phyloP scores from a whole-genome alignment of 2,888 invertebrate genomes.

The Ligdia adustata region DNA sequence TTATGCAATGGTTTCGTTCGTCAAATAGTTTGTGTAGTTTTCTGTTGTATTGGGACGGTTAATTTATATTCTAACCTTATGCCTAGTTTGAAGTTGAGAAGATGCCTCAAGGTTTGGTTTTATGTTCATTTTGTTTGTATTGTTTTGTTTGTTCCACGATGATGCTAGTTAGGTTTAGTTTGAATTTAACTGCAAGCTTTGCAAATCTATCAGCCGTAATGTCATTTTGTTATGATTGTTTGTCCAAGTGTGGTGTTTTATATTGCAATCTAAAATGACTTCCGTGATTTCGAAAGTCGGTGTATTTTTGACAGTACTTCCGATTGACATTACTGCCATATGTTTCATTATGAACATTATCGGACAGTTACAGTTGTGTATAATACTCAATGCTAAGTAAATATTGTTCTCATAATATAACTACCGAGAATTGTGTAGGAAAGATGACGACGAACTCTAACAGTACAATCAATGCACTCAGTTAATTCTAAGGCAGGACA shows the following conservation, averaged over 20 bases:
- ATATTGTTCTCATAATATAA: too few relatives aligned
- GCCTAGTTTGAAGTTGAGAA: slow-evolving; percentile 22
- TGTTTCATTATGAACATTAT: too few relatives aligned
- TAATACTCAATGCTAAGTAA: too few relatives aligned
- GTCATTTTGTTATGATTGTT: too few relatives aligned
- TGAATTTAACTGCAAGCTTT: slow-evolving; percentile 4
- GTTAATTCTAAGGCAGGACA: too few relatives aligned
- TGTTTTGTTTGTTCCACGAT: slow-evolving; percentile 16
- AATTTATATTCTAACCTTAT: slow-evolving; percentile 30
- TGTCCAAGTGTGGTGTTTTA: slow-evolving; percentile 15
- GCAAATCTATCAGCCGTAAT: too few relatives aligned
- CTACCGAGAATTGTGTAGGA: too few relatives aligned
- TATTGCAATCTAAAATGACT: slow-evolving; percentile 2
- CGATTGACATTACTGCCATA: too few relatives aligned
- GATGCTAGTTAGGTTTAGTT: slow-evolving; percentile 4
- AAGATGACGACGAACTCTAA: too few relatives aligned
- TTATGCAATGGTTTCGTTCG: slow-evolving; percentile 21
- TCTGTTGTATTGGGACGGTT: slow-evolving; percentile 28
- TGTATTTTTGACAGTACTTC: too few relatives aligned
- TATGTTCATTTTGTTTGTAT: slow-evolving; percentile 18
- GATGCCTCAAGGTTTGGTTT: slow-evolving; percentile 30
- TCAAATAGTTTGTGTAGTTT: slow-evolving; percentile 23
- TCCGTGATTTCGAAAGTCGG: slow-evolving; percentile 7
- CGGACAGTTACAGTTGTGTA: too few relatives aligned
- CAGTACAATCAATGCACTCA: too few relatives aligned